These are phyloP conservation scores for Dryadula phaetusa DNA, from an alignment of 2,888 invertebrate genomes.

Conservation along the genomic window DNA sequence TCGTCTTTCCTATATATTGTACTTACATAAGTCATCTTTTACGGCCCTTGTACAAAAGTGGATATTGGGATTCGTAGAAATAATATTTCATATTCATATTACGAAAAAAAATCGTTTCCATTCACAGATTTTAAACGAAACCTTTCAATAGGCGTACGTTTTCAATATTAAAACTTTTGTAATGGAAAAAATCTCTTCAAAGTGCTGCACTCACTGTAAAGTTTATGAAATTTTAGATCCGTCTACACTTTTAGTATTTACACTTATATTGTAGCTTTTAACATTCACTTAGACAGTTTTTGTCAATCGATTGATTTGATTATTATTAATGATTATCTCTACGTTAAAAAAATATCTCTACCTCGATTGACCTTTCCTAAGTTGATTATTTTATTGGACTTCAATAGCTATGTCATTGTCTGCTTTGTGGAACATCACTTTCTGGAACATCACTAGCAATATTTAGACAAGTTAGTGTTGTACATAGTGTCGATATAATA, in stretches of 20 bases:
- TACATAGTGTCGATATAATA: neutral
- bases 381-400: too few relatives aligned
- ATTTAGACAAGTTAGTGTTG: too few relatives aligned
- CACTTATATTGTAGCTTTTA: too few relatives aligned
- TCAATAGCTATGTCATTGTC: too few relatives aligned
- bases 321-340: too few relatives aligned
- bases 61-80: neutral
- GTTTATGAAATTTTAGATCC: neutral
- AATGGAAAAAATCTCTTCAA: neutral
- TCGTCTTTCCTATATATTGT: neutral
- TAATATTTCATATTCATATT: neutral
- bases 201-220: neutral
- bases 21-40: neutral
- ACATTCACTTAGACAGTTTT: too few relatives aligned
- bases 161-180: slow-evolving; percentile 12
- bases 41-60: neutral
- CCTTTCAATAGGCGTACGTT: slow-evolving; percentile 10
- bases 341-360: too few relatives aligned
- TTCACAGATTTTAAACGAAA: slow-evolving; percentile 8
- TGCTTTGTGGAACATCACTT: too few relatives aligned
- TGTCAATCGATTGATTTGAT: too few relatives aligned
- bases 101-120: neutral
- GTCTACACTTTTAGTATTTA: too few relatives aligned
- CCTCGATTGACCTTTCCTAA: too few relatives aligned
- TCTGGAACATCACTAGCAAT: too few relatives aligned